Evolutionary conservation across 2,888 invertebrate genomes (phyloP).

Genomic region (Pseudoips prasinana): DNA sequence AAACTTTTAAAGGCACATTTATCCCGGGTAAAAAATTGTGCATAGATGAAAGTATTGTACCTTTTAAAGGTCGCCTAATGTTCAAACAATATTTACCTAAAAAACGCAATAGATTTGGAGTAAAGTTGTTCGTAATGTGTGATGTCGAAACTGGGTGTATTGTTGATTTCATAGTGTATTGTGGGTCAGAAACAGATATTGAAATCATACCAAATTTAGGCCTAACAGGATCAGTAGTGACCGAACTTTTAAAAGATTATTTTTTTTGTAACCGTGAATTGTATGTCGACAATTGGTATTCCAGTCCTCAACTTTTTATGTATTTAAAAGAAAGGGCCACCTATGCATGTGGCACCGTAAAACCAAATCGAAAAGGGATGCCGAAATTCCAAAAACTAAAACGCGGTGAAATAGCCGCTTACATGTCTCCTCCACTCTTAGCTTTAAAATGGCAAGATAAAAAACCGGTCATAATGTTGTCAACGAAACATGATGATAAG

Average conservation of each 20-base stretch:
- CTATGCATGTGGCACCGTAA: conserved; percentile 27
- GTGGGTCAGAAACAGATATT: conserved; percentile 18
- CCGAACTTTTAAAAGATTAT: conserved; percentile 18
- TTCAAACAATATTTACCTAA: conserved; percentile 25
- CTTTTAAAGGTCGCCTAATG: conserved; percentile 21
- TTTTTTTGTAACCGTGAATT: conserved; percentile 17
- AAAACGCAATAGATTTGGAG: conserved; percentile 21
- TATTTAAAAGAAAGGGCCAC: conserved; percentile 18
- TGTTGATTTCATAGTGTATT: conserved; percentile 25
- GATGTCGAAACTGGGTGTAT: conserved; percentile 20
- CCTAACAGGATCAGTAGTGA: conserved; percentile 16
- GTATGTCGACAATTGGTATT: conserved; percentile 27
- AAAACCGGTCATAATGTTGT: conserved; percentile 25
- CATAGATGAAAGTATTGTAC: conserved; percentile 26
- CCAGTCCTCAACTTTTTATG: conserved; percentile 21
- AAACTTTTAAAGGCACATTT: conserved; percentile 15
- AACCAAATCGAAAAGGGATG: conserved; percentile 18
- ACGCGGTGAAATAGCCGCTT: conserved; percentile 11
- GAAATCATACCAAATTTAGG: conserved; percentile 9
- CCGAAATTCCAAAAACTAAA: conserved; percentile 18
- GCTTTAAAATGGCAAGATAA: conserved; percentile 45
- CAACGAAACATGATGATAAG: conserved; percentile 15
- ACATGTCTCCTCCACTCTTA: conserved; percentile 8
- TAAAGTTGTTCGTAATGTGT: conserved; percentile 19
- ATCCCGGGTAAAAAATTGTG: conserved; percentile 15